These are phyloP conservation scores for Diorhabda carinulata DNA, from an alignment of 1,140 invertebrate genomes.

Conservation along the genomic window DNA sequence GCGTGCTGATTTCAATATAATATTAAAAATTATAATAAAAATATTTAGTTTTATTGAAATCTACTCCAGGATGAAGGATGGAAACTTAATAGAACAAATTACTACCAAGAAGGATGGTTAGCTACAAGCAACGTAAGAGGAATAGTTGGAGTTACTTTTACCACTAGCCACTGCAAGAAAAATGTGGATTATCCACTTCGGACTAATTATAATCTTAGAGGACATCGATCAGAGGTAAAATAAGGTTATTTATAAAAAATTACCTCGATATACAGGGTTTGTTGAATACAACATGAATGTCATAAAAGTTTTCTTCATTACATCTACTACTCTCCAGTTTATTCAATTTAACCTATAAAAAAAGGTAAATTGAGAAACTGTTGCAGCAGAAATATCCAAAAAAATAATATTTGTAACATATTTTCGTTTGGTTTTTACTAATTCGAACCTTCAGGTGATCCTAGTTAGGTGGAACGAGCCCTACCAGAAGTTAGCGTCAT, in stretches of 20 bases:
- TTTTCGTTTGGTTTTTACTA: background rate
- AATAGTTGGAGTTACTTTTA: slow-evolving; percentile 94
- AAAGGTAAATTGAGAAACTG: background rate
- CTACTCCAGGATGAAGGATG: slow-evolving; percentile 76
- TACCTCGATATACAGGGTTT: no score
- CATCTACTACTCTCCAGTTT: background rate
- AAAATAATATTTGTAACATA: background rate
- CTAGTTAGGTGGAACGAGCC: slow-evolving; percentile 98
- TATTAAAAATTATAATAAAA: no score
- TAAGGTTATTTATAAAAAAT: no score
- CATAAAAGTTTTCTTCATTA: background rate
- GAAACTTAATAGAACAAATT: slow-evolving; percentile 92
- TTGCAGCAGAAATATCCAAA: background rate
- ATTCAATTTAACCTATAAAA: background rate
- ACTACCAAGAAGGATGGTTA: slow-evolving; percentile 98
- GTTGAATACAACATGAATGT: no score
- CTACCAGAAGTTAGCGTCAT: slow-evolving; percentile 96
- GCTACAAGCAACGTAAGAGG: slow-evolving; percentile 92
- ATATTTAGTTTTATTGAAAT: no score
- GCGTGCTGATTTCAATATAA: no score
- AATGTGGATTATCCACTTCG: slow-evolving; percentile 77
- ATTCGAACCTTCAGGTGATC: slow-evolving; percentile 66
- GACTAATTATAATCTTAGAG: slow-evolving; percentile 96
- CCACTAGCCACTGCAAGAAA: slow-evolving; percentile 84
- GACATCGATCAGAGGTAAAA: slow-evolving; percentile 91